Evolutionary conservation across 2,888 invertebrate species (phyloP), one percentile per base, ranked within the genome.

Genomic region (Bombylius major): DNA sequence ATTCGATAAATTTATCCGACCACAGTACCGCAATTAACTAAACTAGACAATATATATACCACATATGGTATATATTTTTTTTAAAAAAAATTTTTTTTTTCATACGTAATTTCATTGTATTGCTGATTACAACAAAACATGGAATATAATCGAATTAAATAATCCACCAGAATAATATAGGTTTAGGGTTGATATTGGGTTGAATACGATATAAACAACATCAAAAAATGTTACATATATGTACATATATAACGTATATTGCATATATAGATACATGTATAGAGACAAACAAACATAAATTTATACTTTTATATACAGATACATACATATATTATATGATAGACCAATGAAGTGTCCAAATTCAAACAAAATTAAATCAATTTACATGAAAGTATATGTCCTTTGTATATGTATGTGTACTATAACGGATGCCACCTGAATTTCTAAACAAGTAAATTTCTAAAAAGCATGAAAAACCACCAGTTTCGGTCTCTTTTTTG

Each of bases 281-380:
- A 42, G 11, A 42, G 8, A 5, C 11, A 42, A 42, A 42, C 11
- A 11, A 4, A 42, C 39, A 42, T 11, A 42, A 11, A 11, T 42
- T 11, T 36, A 36, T 36, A 8, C 9, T 8, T 36, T 42, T 4
- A 11, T 11, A 5, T 42, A 42, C 39, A 42, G 11, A 42, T 42
- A 42, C 5, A 5, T 42, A 8, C 6, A 39, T 39, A 39, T 39
- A 9, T 34, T 34, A 34, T 34, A 4, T 36, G 4, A 4, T 36
- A 42, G 11, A 11, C 39, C 39, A 42, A 42, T 42, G 39, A 42
- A 42, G 39, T 42, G 55, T 47, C 47, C 50, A 34, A 32, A 50
- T 50, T 55, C 55, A 55, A 55, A 55, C 55, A 51, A 55, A 55
- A 55, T 51, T 55, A 55, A 55, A 55, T 55, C 55, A 55, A 55